Base-by-base conservation (phyloP, 2,888 invertebrate genomes). In the Metacarcinus magister region DNA sequence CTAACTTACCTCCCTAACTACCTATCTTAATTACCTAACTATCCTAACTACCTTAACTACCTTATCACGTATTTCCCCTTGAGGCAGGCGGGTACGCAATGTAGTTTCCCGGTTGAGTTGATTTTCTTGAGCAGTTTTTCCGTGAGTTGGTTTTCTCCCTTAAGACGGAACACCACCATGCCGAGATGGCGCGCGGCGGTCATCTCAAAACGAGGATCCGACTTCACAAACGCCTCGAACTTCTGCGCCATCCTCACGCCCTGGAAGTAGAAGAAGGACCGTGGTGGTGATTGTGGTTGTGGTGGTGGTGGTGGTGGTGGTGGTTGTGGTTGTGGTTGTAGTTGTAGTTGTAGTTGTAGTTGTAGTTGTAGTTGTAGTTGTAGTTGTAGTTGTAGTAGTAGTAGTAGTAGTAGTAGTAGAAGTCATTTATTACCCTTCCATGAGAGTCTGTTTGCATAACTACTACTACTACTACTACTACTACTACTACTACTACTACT, bases 11-110 rank as follows among this genome's bases (percentile, higher is more conserved):
- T 39, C 0, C 39, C 39, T n/a, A 67, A 16, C 16, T n/a, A 67
- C 67, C 16, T n/a, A 67, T 2, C 16, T 67, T n/a, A 67, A 23
- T 67, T n/a, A 67, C 16, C 19, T 23, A 2, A 67, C 67, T 67
- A 39, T 39, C 39, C 2, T 39, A 39, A 39, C 39, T 39, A 39
- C 39, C 2, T 39, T 39, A 39, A 54, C 23, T 93, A 98, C 46
- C 98, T 97, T 94, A 98, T 98, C 96, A 98, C 97, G 97, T 98
- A 98, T 95, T 97, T 97, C 0, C 98, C 99, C 97, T 99, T 99
- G 96, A 99, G 98, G 96, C 99, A 98, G 0, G 99, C 99, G 0
- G 99, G 99, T 0, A 99, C 99, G 97, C 99, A 99, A 97, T 99
- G 99, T 10, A 99, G 98, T 97, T 97, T 96, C 10, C 99, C 99